Evolutionary conservation across 2,888 invertebrate genomes (phyloP).

Genomic region (Monopis laevigella): DNA sequence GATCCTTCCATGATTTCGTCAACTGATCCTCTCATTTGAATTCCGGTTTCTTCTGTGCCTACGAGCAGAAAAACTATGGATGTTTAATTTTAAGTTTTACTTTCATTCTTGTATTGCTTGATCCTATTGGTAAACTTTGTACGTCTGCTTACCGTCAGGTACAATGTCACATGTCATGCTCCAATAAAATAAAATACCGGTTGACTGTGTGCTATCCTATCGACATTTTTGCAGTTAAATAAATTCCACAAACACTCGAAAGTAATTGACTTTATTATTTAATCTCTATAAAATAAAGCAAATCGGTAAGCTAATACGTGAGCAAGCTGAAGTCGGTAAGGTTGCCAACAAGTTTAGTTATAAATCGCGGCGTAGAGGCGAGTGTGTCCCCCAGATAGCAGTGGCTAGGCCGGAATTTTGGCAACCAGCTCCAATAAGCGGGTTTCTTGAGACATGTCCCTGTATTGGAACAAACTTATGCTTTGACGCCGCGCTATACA

Average conservation of each 20-base stretch:
- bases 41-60: too few species aligned
- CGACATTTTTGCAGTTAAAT: too few species aligned
- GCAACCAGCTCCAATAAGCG: conserved; percentile 31
- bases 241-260: too few species aligned
- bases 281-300: conserved; percentile 2
- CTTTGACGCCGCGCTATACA: too few species aligned
- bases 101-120: too few species aligned
- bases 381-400: conserved; percentile 32
- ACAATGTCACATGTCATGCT: too few species aligned
- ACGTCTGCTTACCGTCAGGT: too few species aligned
- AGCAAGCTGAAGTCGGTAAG: conserved; percentile 24
- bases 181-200: too few species aligned
- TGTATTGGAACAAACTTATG: conserved; percentile 12
- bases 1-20: conserved; percentile 10
- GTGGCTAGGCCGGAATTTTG: conserved; percentile 42
- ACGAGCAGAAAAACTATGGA: background rate
- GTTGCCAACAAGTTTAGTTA: conserved; percentile 38
- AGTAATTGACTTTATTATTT: too few species aligned
- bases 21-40: background rate
- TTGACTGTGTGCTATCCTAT: too few species aligned
- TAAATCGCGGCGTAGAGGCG: conserved; percentile 29
- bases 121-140: too few species aligned
- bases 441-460: conserved; percentile 14
- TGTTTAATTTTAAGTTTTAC: too few species aligned
- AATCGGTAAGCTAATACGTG: conserved; percentile 17